Evolutionary conservation across 2,888 invertebrate genomes (phyloP), one percentile per base, ranked within the genome.

Genomic region (Macrophya alboannulata): DNA sequence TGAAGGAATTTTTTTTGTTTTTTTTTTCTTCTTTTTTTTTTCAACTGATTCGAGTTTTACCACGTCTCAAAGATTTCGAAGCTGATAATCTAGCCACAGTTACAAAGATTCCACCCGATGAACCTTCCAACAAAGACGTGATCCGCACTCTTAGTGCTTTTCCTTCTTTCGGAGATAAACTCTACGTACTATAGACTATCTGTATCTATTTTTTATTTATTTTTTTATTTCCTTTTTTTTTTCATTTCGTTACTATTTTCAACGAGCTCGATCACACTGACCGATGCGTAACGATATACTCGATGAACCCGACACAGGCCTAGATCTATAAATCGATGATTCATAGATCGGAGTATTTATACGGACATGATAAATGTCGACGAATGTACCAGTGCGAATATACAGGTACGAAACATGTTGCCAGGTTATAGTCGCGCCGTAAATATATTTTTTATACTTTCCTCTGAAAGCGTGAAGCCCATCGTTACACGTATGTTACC

Each of bases 11-110:
- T 83, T 81, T 76, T n/a, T 45, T 10, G 17, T 25, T 62, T 21
- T 21, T 62, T 31, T 31, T 31, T 31, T n/a, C n/a, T n/a, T n/a
- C n/a, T 71, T 37, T 77, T 8, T 25, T 51, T 55, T 55, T n/a
- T 21, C 59, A 68, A 48, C 31, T 21, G 68, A 83, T 83, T 65
- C 48, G 48, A 68, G 68, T 68, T 83, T 83, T 17, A 68, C 45
- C 71, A 48, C 83, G 83, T 83, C 83, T 45, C 31, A 71, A 71
- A 83, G 83, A 83, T 83, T 83, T 71, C 51, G 68, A 68, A 65
- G 68, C 83, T 83, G 83, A 83, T 83, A 83, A 83, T 83, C 83
- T 83, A 83, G 68, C 83, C 83, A 43, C 48, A 68, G 83, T 83
- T 71, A 45, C 48, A 83, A 45, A 83, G 65, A 83, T 65, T 83